Base-by-base conservation (phyloP, 2,888 invertebrate genomes). In the Drosophila kanekoi region DNA sequence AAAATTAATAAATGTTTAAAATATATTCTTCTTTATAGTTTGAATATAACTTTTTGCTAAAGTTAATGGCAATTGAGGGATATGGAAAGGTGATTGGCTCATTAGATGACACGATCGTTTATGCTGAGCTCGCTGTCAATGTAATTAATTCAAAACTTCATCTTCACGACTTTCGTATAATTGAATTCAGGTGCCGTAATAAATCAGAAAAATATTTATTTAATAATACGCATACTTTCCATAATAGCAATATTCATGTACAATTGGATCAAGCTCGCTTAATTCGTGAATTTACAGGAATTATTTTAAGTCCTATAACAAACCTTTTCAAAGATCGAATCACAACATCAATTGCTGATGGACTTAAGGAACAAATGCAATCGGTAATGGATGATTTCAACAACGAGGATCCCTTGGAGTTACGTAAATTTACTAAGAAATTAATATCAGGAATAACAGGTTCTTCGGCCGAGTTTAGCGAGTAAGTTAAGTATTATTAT, bases 231-330 rank as follows among this genome's bases (percentile, higher is more conserved):
- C 6, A 20, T 14, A 8, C 58, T 54, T 53, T 61, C 8, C n/a
- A 37, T 80, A 52, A 45, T 66, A 92, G 92, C 38, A 89, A 92
- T 58, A 91, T 92, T 60, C 81, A 89, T 37, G 91, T 92, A 6
- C 91, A 91, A 78, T 65, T 92, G 75, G 91, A 92, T 72, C 87
- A 90, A 76, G 83, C 87, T 10, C 77, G 88, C 5, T 68, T 92
- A 40, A 88, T 92, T 57, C 85, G 91, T 8, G 83, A 91, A 28
- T 56, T 92, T 33, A 91, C 90, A 13, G 91, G 91, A n/a, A 77
- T 90, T 14, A 90, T 92, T 68, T 81, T 92, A 57, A 91, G 90
- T 68, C 92, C 92, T n/a, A 91, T 92, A 47, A 92, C 92, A 49
- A 91, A 90, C 69, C 71, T 92, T 13, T 92, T 92, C 53, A 90